Evolutionary conservation across 2,113 vertebrate species (phyloP).

Genomic region (Ia io): DNA sequence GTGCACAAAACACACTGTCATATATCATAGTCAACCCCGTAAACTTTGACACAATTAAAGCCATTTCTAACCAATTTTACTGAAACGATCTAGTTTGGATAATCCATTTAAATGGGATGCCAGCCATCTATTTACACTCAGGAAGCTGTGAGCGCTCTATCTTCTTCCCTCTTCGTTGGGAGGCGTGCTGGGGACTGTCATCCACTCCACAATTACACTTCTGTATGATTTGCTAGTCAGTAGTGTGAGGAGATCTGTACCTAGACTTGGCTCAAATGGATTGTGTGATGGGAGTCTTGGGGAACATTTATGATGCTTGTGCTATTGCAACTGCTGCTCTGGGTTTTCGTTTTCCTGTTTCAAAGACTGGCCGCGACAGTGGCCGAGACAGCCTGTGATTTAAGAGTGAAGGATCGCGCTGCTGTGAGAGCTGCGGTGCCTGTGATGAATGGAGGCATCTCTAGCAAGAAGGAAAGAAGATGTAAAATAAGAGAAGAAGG

Average conservation of each 20-base stretch:
- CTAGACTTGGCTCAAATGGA: constrained; percentile 12
- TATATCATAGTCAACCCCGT: neutral
- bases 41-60: neutral
- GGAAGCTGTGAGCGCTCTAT: neutral
- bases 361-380: constrained; percentile 41
- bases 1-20: neutral
- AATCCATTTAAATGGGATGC: neutral
- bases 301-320: constrained; percentile 61
- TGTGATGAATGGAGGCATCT: constrained; percentile 56
- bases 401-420: constrained; percentile 49
- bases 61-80: neutral
- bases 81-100: neutral
- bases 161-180: neutral
- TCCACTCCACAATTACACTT: neutral
- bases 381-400: constrained; percentile 63
- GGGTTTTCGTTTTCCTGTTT: constrained; percentile 54
- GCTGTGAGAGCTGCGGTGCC: neutral
- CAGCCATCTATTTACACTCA: neutral
- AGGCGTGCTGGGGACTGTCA: neutral
- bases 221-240: constrained; percentile 45
- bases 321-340: constrained; percentile 52
- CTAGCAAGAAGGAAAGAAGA: constrained; percentile 38
- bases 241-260: neutral
- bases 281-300: constrained; percentile 60
- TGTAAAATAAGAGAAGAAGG: constrained; percentile 49